Evolutionary conservation across 2,888 invertebrate species (phyloP), one percentile per base, ranked within the genome.

Genomic region (Heliconius charithonia): DNA sequence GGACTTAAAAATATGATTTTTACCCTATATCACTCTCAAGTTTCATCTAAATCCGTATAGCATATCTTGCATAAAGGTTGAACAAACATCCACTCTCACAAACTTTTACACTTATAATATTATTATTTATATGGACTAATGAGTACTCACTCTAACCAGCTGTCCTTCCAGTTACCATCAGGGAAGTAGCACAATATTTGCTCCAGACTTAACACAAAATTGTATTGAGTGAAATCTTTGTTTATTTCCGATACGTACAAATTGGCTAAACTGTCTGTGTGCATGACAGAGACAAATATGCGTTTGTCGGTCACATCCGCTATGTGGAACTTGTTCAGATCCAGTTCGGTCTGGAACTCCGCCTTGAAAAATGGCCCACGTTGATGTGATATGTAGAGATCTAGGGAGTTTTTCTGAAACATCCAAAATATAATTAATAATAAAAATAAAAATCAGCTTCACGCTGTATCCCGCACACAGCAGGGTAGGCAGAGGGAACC

Each of bases 111-210:
- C 10, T 37, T 37, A 37, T 37, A 37, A 37, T 37, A 37, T 37
- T 37, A 37, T 37, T 37, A 37, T 10, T 37, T 10, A 37, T 37
- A 37, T 6, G 25, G 25, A 45, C 45, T 9, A 29, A n/a, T n/a
- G 78, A 76, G 56, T 80, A 91, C 96, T 96, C 94, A 98, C 98
- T 96, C 97, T 6, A 98, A 91, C 97, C 98, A 98, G 80, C 97
- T 97, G 83, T 97, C 96, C 85, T 96, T 97, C 97, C 97, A 98
- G 65, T 97, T 97, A 16, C 96, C 96, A 86, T 97, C 97, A 0
- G 98, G 98, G 89, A 98, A 97, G 89, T 97, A 98, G 84, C 97
- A 97, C 84, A 98, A 95, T 75, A 98, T 96, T 85, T 97, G 96
- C 85, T 97, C 97, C 82, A 98, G 92, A 9, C 98, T 98, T 81